phyloP scores from a whole-genome alignment of 2,888 invertebrate genomes.

The Oligia fasciuncula region DNA sequence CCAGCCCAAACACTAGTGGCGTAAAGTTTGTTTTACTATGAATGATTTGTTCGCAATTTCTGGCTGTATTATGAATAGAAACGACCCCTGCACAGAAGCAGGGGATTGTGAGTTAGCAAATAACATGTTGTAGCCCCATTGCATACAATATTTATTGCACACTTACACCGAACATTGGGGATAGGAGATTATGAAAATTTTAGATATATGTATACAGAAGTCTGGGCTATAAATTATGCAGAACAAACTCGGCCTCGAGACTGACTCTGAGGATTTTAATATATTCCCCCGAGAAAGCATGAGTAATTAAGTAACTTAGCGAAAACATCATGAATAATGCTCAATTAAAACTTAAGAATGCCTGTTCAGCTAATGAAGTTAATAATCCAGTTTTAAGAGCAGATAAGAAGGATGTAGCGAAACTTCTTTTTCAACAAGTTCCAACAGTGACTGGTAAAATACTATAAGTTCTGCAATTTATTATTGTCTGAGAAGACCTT shows the following conservation, averaged over 20 bases:
- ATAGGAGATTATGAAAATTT: conserved; percentile 82
- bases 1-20: conserved; percentile 50
- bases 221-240: conserved; percentile 72
- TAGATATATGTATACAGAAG: conserved; percentile 68
- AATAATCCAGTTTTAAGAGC: conserved; percentile 66
- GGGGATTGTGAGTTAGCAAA: conserved; percentile 84
- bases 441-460: conserved; percentile 48
- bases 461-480: conserved; percentile 66
- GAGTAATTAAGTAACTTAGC: conserved; percentile 67
- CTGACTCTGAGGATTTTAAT: conserved; percentile 67
- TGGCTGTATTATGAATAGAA: conserved; percentile 85
- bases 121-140: conserved; percentile 83
- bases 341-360: conserved; percentile 71
- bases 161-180: conserved; percentile 75
- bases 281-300: conserved; percentile 66
- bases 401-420: conserved; percentile 60
- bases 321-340: conserved; percentile 73
- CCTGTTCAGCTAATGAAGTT: conserved; percentile 69
- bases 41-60: conserved; percentile 74
- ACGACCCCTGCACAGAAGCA: conserved; percentile 78
- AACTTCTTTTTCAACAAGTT: conserved; percentile 63
- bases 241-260: conserved; percentile 45
- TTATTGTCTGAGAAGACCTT: conserved; percentile 61
- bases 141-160: conserved; percentile 87
- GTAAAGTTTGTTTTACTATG: conserved; percentile 72